Percentiles rank a stretch among this genome's conserved stretches.
Conservation (phyloP, 2,113 vertebrate genomes). For the Ailuropoda melanoleuca region DNA sequence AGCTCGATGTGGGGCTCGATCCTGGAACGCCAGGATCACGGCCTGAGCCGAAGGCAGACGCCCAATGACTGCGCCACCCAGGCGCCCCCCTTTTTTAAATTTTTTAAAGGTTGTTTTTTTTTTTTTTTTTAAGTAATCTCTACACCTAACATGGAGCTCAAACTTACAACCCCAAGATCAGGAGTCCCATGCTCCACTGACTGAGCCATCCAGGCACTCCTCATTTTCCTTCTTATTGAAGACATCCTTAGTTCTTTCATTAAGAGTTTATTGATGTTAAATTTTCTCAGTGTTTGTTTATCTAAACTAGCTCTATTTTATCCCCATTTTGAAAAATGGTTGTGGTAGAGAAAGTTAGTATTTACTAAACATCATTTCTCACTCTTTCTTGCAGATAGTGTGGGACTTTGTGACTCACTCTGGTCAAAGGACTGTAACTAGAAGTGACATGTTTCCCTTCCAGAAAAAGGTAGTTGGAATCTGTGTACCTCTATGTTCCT, state of each 20-base stretch:
- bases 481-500: neutral
- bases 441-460: neutral
- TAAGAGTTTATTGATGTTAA: neutral
- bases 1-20: no score
- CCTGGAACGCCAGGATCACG: no score
- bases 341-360: neutral
- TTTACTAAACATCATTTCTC: neutral
- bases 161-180: neutral
- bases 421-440: neutral
- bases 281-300: neutral
- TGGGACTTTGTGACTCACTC: neutral
- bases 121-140: neutral
- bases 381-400: neutral
- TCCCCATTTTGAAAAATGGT: neutral
- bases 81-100: neutral
- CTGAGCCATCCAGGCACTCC: neutral
- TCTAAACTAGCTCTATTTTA: neutral
- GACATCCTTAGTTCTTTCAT: neutral
- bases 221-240: neutral
- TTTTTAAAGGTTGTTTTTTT: neutral
- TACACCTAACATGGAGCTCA: neutral
- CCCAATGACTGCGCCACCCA: no score
- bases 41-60: no score
- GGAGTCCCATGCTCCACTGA: neutral
- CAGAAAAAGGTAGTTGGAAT: neutral